Conservation (phyloP, 2,797 vertebrate species). For the Scolopax bukidnonensis region DNA sequence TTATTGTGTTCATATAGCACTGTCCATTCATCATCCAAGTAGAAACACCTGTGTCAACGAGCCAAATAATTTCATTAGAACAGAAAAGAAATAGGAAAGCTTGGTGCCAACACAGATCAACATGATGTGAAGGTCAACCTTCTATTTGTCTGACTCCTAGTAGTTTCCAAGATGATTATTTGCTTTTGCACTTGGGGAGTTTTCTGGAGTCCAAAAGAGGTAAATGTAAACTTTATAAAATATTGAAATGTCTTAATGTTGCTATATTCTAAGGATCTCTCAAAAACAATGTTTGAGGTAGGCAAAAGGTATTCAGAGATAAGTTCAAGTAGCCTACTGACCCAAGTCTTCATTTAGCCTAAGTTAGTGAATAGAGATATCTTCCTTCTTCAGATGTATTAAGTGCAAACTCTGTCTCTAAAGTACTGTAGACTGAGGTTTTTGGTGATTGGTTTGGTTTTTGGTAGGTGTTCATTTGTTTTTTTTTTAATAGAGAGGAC, state of each 20-base stretch:
- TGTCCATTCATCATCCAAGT: not conserved
- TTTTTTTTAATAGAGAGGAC: rapidly evolving
- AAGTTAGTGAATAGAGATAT: not conserved
- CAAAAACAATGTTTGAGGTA: not conserved
- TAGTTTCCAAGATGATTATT: not conserved
- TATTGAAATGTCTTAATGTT: not conserved
- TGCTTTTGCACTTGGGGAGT: not conserved
- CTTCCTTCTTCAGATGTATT: rapidly evolving
- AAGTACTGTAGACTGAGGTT: not conserved
- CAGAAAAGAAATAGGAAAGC: not conserved
- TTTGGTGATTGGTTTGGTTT: not conserved
- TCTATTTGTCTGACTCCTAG: not conserved
- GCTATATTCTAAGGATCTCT: not conserved
- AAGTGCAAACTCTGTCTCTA: not conserved
- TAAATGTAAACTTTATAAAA: not conserved
- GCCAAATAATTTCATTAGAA: not conserved
- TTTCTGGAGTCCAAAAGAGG: not conserved
- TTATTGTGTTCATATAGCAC: not conserved
- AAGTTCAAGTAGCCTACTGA: not conserved
- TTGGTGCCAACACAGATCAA: not conserved
- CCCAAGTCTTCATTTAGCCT: not conserved
- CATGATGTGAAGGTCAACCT: not conserved
- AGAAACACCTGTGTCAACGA: not conserved
- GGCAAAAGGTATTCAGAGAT: not conserved
- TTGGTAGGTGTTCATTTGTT: not conserved